Percentiles rank a stretch among this genome's conserved stretches.
These are phyloP conservation scores for Papilio elwesi DNA, from an alignment of 2,888 invertebrate genomes.

Conservation along the genomic window DNA sequence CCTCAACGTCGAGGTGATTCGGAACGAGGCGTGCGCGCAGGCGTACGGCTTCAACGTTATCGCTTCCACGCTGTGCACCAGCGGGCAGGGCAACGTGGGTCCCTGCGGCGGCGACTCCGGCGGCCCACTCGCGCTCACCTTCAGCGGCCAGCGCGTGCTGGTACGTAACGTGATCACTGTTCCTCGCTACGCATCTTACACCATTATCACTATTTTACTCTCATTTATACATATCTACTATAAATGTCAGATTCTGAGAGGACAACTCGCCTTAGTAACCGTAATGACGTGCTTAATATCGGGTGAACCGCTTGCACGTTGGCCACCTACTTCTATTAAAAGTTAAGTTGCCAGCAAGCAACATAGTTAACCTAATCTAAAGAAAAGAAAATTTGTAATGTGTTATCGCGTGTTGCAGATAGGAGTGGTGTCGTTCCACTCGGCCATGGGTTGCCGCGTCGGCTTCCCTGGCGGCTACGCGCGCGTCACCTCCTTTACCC, in stretches of 20 bases:
- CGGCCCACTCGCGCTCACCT: slow-evolving; percentile 41
- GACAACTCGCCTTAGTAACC: too few species aligned
- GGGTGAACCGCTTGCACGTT: too few species aligned
- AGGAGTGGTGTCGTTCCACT: slow-evolving; percentile 35
- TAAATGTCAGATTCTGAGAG: too few species aligned
- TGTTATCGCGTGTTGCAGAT: slow-evolving; percentile 27
- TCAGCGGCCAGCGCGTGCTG: slow-evolving; percentile 45
- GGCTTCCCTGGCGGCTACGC: slow-evolving; percentile 38
- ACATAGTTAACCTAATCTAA: too few species aligned
- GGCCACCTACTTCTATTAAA: too few species aligned
- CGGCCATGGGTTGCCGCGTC: slow-evolving; percentile 37
- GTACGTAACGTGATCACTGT: slow-evolving; percentile 17
- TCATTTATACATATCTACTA: too few species aligned
- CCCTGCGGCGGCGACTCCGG: slow-evolving; percentile 42
- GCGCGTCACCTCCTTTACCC: slow-evolving; percentile 38
- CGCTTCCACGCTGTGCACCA: slow-evolving; percentile 48
- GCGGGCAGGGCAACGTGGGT: slow-evolving; percentile 39
- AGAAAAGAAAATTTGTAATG: not conserved
- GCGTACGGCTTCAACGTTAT: slow-evolving; percentile 38
- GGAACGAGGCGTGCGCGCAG: slow-evolving; percentile 41
- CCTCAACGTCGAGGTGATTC: slow-evolving; percentile 54
- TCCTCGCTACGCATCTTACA: too few species aligned
- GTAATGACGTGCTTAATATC: too few species aligned
- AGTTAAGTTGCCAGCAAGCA: too few species aligned
- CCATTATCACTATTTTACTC: too few species aligned